These are phyloP conservation scores for Troides oblongomaculatus DNA, from an alignment of 2,888 invertebrate genomes.

Conservation along the genomic window DNA sequence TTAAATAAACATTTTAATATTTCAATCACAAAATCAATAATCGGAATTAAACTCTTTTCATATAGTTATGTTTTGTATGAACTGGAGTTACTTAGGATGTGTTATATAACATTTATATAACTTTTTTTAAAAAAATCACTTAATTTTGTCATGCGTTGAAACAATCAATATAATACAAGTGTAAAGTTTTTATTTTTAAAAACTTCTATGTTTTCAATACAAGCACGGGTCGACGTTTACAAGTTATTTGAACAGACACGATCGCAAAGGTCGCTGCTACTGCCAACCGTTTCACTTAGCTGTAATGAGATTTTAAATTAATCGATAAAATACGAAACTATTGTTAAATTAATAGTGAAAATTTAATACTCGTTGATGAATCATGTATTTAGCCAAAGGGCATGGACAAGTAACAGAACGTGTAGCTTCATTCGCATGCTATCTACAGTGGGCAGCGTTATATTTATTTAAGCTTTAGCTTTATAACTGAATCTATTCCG, in stretches of 20 bases:
- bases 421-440: constrained; percentile 41
- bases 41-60: constrained; percentile 9
- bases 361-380: constrained; percentile 75
- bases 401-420: constrained; percentile 44
- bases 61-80: background rate
- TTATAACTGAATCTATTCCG: constrained; percentile 18
- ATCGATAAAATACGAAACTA: constrained; percentile 58
- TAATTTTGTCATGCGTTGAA: background rate
- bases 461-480: constrained; percentile 23
- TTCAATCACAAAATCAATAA: constrained; percentile 10
- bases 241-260: constrained; percentile 30
- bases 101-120: no score
- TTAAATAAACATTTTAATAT: constrained; percentile 3
- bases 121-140: background rate
- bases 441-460: constrained; percentile 29
- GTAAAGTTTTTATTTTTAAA: background rate
- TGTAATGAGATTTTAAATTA: constrained; percentile 47
- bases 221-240: background rate
- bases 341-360: constrained; percentile 76
- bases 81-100: constrained; percentile 3
- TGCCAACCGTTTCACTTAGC: constrained; percentile 71
- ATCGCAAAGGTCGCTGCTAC: constrained; percentile 54
- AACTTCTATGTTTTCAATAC: background rate
- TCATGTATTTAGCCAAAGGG: constrained; percentile 54
- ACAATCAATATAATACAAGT: no score